These are phyloP conservation scores for Neodiprion pinetum DNA, from an alignment of 1,140 invertebrate species.

Conservation along the genomic window DNA sequence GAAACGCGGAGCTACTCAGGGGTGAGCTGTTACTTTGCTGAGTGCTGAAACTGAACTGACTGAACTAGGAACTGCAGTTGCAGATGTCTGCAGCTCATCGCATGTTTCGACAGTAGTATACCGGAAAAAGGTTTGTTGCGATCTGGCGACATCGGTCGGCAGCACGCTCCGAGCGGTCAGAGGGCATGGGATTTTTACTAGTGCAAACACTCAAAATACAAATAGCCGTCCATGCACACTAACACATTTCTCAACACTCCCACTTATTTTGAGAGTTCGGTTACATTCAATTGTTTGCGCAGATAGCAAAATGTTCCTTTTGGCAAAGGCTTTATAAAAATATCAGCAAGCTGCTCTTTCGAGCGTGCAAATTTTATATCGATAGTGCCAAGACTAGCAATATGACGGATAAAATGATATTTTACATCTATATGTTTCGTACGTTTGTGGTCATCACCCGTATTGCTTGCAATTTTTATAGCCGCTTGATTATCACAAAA, in stretches of 20 bases:
- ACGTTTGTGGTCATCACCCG: not conserved
- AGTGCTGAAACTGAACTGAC: no score
- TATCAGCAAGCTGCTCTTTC: conserved; percentile 17
- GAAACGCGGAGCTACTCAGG: no score
- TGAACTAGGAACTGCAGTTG: no score
- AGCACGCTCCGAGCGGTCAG: no score
- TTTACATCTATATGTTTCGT: not conserved
- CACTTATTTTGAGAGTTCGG: not conserved
- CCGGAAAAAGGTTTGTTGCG: no score
- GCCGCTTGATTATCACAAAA: not conserved
- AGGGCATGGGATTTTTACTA: no score
- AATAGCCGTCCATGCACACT: no score
- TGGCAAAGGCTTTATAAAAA: conserved; percentile 18
- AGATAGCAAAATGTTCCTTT: not conserved
- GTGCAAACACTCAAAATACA: no score
- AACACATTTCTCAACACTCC: not conserved
- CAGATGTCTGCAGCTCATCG: no score
- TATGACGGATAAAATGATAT: not conserved
- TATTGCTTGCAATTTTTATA: not conserved
- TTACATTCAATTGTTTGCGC: not conserved
- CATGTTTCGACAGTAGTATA: no score
- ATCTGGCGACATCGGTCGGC: no score
- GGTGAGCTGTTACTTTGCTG: no score
- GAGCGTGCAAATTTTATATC: conserved; percentile 8
- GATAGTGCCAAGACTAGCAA: not conserved